Percentiles rank a stretch among this genome's conserved stretches.
These are phyloP conservation scores for Pyrocoelia pectoralis DNA, from an alignment of 2,888 invertebrate genomes.

Conservation along the genomic window DNA sequence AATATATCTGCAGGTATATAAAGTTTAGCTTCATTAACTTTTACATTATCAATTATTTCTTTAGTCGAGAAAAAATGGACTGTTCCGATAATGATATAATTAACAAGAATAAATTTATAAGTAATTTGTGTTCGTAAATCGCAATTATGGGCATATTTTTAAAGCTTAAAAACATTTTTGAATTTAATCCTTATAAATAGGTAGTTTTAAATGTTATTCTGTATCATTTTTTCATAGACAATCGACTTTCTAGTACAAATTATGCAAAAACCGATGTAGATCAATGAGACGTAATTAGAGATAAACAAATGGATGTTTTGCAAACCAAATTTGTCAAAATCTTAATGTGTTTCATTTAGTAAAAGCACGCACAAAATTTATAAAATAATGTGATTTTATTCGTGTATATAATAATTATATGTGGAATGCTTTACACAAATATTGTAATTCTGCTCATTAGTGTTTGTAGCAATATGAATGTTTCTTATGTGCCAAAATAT, in stretches of 20 bases:
- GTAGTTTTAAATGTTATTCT: too few relatives aligned
- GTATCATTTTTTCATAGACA: too few relatives aligned
- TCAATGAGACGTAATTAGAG: background rate
- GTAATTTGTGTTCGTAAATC: too few relatives aligned
- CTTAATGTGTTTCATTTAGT: conserved; percentile 22
- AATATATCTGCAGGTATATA: too few relatives aligned
- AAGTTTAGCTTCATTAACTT: too few relatives aligned
- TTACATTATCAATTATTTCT: too few relatives aligned
- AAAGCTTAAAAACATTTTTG: too few relatives aligned
- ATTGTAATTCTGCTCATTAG: conserved; percentile 25
- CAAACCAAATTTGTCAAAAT: background rate
- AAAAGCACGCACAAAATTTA: conserved; percentile 29
- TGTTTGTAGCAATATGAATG: conserved; percentile 23
- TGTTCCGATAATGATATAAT: too few relatives aligned
- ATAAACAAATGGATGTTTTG: background rate
- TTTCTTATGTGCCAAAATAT: conserved; percentile 24
- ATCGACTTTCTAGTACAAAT: conserved; percentile 12
- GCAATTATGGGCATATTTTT: too few relatives aligned
- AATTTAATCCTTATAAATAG: too few relatives aligned
- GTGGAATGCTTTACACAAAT: conserved; percentile 10
- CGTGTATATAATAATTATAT: conserved; percentile 12
- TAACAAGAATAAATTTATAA: too few relatives aligned
- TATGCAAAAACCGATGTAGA: background rate
- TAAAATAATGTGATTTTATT: conserved; percentile 26
- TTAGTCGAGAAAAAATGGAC: too few relatives aligned